Evolutionary conservation across 2,888 invertebrate genomes (phyloP), one percentile per base, ranked within the genome.

Genomic region (Drosophila mettleri): DNA sequence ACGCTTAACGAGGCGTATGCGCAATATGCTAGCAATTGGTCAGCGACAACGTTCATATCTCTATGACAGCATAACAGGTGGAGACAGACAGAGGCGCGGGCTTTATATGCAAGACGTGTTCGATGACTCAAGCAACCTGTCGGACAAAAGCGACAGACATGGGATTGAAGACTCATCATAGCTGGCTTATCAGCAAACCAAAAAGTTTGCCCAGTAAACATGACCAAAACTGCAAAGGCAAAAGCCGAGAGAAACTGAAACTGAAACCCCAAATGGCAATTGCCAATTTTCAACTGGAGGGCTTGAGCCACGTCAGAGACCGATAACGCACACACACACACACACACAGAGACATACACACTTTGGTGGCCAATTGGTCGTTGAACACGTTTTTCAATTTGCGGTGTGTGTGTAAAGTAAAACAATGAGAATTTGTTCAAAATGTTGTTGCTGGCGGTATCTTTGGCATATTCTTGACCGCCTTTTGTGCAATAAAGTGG

Each of bases 371-470:
- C 54, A 43, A 81, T 85, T 81, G 84, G 75, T 84, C 71, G 80
- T 80, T 83, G 86, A 85, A 83, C 84, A 85, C 88, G 85, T 88
- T 85, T 85, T 66, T 71, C 69, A 75, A 79, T 75, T 76, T 55
- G 49, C 27, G 46, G 27, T 43, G 43, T 55, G 52, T 38, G 7
- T 20, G 31, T 39, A 43, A 62, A 49, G 49, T 52, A 58, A 65
- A 65, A 76, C 61, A 76, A 69, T 69, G 70, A 31, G 64, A 46
- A 49, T 53, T 60, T 67, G 53, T 58, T 43, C 22, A 74, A 61
- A 68, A 57, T 68, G 69, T 33, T 67, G 57, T 54, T 51, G 36
- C 22, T 33, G 22, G 53, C 20, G 38, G 43, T 66, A 54, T 66
- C 48, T 52, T 60, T 57, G 62, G 45, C 51, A 74, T 66, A 71